phyloP scores from a whole-genome alignment of 2,797 vertebrate species.

The Bradypodion pumilum region DNA sequence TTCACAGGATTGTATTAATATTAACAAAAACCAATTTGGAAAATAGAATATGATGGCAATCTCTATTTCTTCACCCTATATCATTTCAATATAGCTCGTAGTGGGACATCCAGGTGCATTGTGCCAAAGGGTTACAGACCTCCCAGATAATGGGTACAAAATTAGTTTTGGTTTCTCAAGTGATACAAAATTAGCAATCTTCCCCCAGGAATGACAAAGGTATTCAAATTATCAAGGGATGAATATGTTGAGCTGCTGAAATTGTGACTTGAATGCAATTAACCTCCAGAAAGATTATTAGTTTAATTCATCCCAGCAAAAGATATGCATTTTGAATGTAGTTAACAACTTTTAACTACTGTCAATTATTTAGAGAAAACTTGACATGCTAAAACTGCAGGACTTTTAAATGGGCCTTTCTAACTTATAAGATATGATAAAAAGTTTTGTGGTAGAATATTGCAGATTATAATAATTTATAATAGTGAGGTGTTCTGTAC shows the following conservation, averaged over 20 bases:
- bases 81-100: background rate
- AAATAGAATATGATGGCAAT: background rate
- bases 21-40: background rate
- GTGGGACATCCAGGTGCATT: background rate
- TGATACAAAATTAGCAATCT: background rate
- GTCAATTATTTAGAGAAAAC: no score
- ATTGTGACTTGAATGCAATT: conserved; percentile 4
- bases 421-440: background rate
- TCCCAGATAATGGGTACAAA: background rate
- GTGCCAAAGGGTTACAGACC: background rate
- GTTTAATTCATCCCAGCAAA: background rate
- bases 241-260: background rate
- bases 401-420: background rate
- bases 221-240: background rate
- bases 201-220: background rate
- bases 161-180: background rate
- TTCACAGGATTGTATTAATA: background rate
- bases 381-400: background rate
- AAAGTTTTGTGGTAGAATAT: background rate
- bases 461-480: background rate
- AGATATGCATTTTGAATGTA: background rate
- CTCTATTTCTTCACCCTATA: background rate
- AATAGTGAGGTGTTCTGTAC: background rate
- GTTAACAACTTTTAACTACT: background rate
- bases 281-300: background rate